Evolutionary conservation across 2,888 invertebrate genomes (phyloP), one percentile per base, ranked within the genome.

Genomic region (Volucella zonaria): DNA sequence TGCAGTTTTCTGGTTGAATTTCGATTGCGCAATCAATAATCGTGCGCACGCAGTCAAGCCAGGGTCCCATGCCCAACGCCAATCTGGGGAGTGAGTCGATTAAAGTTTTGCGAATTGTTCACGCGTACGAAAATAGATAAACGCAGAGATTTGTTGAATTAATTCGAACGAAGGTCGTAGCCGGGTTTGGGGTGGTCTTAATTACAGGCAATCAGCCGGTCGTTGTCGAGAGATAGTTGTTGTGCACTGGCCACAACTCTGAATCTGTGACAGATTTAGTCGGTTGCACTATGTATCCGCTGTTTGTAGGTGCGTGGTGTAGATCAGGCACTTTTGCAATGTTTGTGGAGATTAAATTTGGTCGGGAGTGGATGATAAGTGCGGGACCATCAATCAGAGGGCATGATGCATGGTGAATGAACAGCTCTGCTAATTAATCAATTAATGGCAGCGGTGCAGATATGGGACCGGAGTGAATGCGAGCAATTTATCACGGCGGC

Each of bases 181-280:
- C 61, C 66, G 31, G 79, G 61, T 76, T 83, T 79, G 83, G 83
- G 83, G 83, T 80, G 83, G 83, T 83, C 79, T 75, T 80, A 83
- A 83, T 80, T 83, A 66, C 31, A 38, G 49, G 43, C 58, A 70
- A 78, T 78, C 31, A 38, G 49, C 38, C 58, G 66, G 74, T 78
- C 64, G 52, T 31, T 66, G 12, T 38, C 58, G n/a, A 23, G 80
- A 79, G 83, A 83, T 83, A 80, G 83, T 83, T 83, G 79, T 67
- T 49, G 31, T 31, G 79, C 58, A 67, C 56, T 51, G 79, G 31
- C 42, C 51, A 38, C 11, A 58, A 62, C 8, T 9, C 31, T 31
- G 31, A 31, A 31, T 52, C 54, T 47, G 14, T 66, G 79, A 83
- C 79, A 75, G 74, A 74, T 78, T 45, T 52, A 68, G 82, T 67